Evolutionary conservation across 2,797 vertebrate genomes (phyloP).

Genomic region (Enteromius thamalakanensis): DNA sequence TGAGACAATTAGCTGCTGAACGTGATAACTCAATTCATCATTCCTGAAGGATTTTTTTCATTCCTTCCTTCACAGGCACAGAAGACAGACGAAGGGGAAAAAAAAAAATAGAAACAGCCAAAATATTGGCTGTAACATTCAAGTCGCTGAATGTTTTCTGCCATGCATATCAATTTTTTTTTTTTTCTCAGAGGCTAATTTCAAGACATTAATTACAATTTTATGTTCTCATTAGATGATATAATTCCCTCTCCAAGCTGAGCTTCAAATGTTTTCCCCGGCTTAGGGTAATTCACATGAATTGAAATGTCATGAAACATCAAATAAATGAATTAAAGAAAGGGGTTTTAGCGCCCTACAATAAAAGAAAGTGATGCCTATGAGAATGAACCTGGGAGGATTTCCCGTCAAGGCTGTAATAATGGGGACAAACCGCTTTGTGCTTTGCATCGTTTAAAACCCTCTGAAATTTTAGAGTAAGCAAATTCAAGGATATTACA

Average conservation of each 20-base stretch:
- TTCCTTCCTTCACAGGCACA: conserved; percentile 30
- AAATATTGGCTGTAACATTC: conserved; percentile 72
- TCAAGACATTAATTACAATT: conserved; percentile 71
- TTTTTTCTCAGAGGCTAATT: conserved; percentile 70
- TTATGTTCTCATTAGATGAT: conserved; percentile 64
- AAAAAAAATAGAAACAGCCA: conserved; percentile 53
- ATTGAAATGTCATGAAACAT: conserved; percentile 65
- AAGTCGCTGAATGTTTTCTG: conserved; percentile 64
- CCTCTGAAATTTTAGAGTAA: conserved; percentile 1
- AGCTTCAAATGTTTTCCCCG: conserved; percentile 53
- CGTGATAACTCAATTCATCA: conserved; percentile 68
- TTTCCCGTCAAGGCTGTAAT: conserved; percentile 39
- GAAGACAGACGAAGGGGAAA: conserved; percentile 29
- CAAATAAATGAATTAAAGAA: conserved; percentile 60
- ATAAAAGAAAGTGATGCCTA: conserved; percentile 49
- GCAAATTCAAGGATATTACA: conserved; percentile 28
- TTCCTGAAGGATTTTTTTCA: conserved; percentile 66
- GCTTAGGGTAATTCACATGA: conserved; percentile 60
- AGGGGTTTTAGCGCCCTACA: conserved; percentile 51
- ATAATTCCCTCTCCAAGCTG: conserved; percentile 59
- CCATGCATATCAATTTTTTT: conserved; percentile 68
- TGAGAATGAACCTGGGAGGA: conserved; percentile 43
- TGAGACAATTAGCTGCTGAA: conserved; percentile 74
- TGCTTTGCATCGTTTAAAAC: conserved; percentile 52
- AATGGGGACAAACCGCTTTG: conserved; percentile 43